These are phyloP conservation scores for Prosapia bicincta DNA, from an alignment of 2,888 invertebrate genomes.

Conservation along the genomic window DNA sequence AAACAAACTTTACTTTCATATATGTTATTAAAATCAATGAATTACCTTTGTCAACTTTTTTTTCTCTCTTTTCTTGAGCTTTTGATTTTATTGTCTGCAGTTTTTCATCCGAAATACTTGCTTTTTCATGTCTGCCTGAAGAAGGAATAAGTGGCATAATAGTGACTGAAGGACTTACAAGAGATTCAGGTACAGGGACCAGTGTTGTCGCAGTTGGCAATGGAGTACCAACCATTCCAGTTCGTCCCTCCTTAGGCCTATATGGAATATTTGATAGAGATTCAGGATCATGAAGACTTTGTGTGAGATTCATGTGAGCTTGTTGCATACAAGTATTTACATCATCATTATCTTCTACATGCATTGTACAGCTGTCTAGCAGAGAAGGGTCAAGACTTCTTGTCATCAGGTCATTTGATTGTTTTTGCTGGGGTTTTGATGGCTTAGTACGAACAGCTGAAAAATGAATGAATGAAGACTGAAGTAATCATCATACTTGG, in stretches of 20 bases:
- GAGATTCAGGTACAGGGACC: constrained; percentile 80
- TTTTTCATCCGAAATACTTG: constrained; percentile 65
- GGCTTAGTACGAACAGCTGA: constrained; percentile 9
- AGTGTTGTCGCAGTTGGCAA: constrained; percentile 69
- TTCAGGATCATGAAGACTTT: constrained; percentile 32
- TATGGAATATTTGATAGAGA: background rate
- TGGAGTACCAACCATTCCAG: constrained; percentile 22
- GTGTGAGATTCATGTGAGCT: constrained; percentile 28
- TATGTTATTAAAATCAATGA: too few species aligned
- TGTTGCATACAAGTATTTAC: constrained; percentile 13
- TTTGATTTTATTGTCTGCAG: constrained; percentile 62
- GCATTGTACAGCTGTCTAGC: constrained; percentile 44
- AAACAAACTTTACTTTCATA: too few species aligned
- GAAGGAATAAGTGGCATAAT: constrained; percentile 5
- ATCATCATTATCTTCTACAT: constrained; percentile 11
- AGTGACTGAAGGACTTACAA: constrained; percentile 59
- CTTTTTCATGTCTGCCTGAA: constrained; percentile 52
- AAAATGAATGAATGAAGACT: too few species aligned
- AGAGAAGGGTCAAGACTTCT: constrained; percentile 61
- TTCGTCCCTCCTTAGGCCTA: constrained; percentile 52
- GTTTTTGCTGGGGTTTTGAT: background rate
- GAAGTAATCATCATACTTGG: too few species aligned
- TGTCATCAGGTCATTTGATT: constrained; percentile 50
- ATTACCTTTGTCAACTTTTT: constrained; percentile 38
- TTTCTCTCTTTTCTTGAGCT: constrained; percentile 52